Base-by-base conservation (phyloP, 1,140 invertebrate genomes). In the Cryptotermes secundus region DNA sequence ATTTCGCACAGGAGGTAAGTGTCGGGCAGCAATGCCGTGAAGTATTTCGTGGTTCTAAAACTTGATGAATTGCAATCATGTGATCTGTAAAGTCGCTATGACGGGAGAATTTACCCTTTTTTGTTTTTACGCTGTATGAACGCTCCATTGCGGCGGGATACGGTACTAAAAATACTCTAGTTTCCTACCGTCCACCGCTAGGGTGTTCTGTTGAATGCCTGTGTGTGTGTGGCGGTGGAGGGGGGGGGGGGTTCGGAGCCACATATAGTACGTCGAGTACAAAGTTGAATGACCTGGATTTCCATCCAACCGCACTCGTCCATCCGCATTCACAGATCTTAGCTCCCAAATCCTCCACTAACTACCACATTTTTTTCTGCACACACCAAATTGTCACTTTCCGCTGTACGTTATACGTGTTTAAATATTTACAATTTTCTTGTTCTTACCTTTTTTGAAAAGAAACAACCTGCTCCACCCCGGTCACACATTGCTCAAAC, bases 391-490 rank as follows among this genome's bases (percentile, higher is more conserved):
- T 31, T 26, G 6, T 9, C n/a, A 72, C 59, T 1, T 14, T n/a
- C 9, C 59, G 31, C 26, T 72, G 9, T 10, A 14, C 59, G 31
- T 31, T 72, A 31, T n/a, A 72, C 59, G 22, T 24, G 24, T n/a
- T 81, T 81, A 38, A 81, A 35, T 81, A 38, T 81, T 81, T 81
- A 16, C 26, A 38, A 38, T 14, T 34, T n/a, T 82, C 81, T 59
- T 42, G n/a, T n/a, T 31, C 81, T 82, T 82, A 82, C 81, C 81
- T 82, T 82, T 82, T 82, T 45, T 12, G 81, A 82, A 53, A 82
- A 82, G 81, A 82, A 82, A 38, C 81, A 82, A 34, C 81, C 81
- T 26, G 53, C 22, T 42, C 81, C 81, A 24, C 81, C 45, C n/a
- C 53, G 81, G 16, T 82, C 81, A 16, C 81, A 82, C 81, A 82